Conservation (phyloP, 2,113 vertebrate species). For the Propithecus coquereli region DNA sequence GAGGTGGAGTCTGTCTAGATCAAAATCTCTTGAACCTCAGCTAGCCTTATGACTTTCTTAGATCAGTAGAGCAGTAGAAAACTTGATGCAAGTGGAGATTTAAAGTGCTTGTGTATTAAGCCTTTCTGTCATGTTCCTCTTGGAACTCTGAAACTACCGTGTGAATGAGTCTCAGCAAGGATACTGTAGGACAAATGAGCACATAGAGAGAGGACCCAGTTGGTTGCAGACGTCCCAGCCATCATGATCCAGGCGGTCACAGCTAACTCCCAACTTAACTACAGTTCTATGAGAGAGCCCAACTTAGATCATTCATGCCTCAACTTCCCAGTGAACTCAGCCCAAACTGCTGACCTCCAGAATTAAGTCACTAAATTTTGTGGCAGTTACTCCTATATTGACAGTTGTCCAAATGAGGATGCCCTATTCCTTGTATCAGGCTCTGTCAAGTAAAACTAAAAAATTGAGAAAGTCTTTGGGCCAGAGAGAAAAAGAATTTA, state of each 20-base stretch:
- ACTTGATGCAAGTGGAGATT: neutral
- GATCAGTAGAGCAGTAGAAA: neutral
- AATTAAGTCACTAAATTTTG: neutral
- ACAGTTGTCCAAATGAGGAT: neutral
- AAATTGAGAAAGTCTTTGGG: neutral
- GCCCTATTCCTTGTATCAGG: neutral
- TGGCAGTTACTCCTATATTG: no score
- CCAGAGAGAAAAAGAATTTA: neutral
- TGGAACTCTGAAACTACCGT: no score
- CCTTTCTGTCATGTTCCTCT: neutral
- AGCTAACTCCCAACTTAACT: neutral
- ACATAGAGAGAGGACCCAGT: neutral
- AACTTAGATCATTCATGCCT: neutral
- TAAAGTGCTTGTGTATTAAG: neutral
- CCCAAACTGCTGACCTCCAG: neutral
- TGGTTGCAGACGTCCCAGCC: neutral
- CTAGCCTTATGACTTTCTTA: neutral
- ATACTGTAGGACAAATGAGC: neutral
- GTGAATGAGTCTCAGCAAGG: no score
- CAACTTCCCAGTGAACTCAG: no score
- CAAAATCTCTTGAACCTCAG: neutral
- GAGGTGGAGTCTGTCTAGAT: neutral
- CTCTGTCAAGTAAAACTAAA: neutral
- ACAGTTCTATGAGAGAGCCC: neutral
- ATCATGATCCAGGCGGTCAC: neutral